Evolutionary conservation across 1,140 invertebrate species (phyloP), one percentile per base, ranked within the genome.

Genomic region (Meteorus sp.): DNA sequence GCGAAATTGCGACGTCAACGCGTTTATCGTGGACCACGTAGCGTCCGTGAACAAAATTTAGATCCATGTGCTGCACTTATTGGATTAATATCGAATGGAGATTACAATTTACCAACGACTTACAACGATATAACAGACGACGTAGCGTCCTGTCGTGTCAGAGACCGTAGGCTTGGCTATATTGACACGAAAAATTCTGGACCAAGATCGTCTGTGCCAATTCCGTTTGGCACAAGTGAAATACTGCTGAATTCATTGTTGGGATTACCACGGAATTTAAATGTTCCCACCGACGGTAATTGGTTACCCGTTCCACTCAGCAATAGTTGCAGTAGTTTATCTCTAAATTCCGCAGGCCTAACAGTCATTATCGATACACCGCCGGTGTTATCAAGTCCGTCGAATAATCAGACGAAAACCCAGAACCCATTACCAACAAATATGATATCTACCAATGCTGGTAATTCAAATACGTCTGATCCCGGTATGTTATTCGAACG

Each of bases 101-200:
- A 82, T 59, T 75, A 72, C 37, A 91, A 95, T 71, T 79, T 94
- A 23, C 92, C 93, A 0, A 88, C 85, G 9, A 90, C 89, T 51
- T 91, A 94, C 71, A 90, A 94, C 59, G 93, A 96, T 65, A 94
- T 92, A 0, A 87, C 86, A 4, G 89, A 93, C 67, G 93, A 93
- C 33, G 91, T 92, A 4, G 88, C 95, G 71, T 94, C 94, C 74
- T 81, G 84, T 60, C 87, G 89, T 61, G 87, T 89, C 64, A 84
- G 84, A 54, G 86, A 86, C 0, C 84, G 87, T 31, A 87, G 84
- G 84, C 80, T 91, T 84, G 90, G 91, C 0, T 96, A 96, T 64
- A 91, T 95, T 73, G 89, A 93, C 66, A 91, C 93, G 64, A 89
- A 86, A 60, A 86, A 86, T 33, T 72, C 78, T 3, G 86, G 84